Evolutionary conservation across 2,888 invertebrate genomes (phyloP), one percentile per base, ranked within the genome.

Genomic region (Zele albiditarsus): DNA sequence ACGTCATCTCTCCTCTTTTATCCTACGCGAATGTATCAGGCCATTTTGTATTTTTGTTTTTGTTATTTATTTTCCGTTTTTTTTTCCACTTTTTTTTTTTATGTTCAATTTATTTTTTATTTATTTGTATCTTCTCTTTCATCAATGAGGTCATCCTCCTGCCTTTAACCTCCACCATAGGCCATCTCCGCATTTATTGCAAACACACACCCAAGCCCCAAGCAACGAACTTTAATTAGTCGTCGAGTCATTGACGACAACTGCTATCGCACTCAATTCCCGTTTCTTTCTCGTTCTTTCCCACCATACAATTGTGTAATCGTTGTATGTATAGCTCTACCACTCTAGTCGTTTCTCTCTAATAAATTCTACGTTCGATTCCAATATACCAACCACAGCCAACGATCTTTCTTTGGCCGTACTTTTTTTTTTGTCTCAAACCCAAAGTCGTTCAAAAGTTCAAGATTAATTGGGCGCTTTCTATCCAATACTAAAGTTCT

Each of bases 141-240:
- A 73, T 72, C 76, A n/a, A 20, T 53, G 53, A 53, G 20, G 20
- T 20, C 20, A 53, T 20, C 10, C 20, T 23, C n/a, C n/a, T 53
- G 53, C 53, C 20, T 53, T 53, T 53, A 20, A 20, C 53, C 53
- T 20, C n/a, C 23, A 20, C 46, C 69, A 53, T 14, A 46, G 46
- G 60, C 27, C 14, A 27, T 62, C 46, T 62, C 42, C 71, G 42
- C 71, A 58, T 73, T 68, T 77, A 75, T 77, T 71, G 71, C 65
- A 46, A 33, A 68, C 60, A 46, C 46, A 68, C 60, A 53, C 25
- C 10, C 38, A 78, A 77, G 73, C 79, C 79, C 72, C 69, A 73
- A 78, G 80, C 78, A 79, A 78, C 78, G 76, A 82, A 82, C 79
- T 83, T 82, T 80, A 83, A 83, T 83, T 80, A 82, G 80, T 77